Evolutionary conservation across 2,888 invertebrate genomes (phyloP).

Genomic region (Gymnosoma rotundatum): DNA sequence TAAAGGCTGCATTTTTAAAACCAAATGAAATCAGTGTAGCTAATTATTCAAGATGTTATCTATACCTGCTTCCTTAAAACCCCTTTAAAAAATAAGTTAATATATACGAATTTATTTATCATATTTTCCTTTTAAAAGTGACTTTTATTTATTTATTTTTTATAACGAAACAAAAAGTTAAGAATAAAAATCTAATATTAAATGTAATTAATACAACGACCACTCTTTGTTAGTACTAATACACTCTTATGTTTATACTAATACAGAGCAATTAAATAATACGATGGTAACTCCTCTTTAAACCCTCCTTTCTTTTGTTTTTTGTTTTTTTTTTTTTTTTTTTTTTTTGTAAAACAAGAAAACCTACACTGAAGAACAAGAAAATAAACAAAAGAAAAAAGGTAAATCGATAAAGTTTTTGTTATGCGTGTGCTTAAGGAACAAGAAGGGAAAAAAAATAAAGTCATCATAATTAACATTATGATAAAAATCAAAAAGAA

Average conservation of each 20-base stretch:
- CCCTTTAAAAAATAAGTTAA: no score
- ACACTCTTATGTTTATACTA: no score
- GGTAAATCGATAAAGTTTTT: constrained; percentile 69
- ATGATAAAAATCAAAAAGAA: constrained; percentile 61
- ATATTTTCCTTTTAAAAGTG: background rate
- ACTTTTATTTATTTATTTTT: constrained; percentile 6
- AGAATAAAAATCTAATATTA: constrained; percentile 45
- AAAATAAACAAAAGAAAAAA: constrained; percentile 30
- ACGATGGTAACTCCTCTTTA: constrained; percentile 51
- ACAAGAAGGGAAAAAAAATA: constrained; percentile 47
- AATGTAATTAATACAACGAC: constrained; percentile 61
- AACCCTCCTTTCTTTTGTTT: constrained; percentile 26
- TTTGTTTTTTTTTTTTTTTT: no score
- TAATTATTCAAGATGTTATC: constrained; percentile 26
- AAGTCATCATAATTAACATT: constrained; percentile 68
- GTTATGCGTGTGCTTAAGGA: background rate
- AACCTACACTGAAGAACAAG: background rate
- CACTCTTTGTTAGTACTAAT: constrained; percentile 46
- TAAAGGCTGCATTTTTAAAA: no score
- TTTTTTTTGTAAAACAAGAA: constrained; percentile 13
- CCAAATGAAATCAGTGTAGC: background rate
- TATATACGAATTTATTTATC: background rate
- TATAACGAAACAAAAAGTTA: background rate
- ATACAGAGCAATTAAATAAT: constrained; percentile 61
- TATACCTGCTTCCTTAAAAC: no score